A percentile compares a stretch with the other conserved stretches of the same genome.
Evolutionary conservation across 2,797 vertebrate species (phyloP).

Genomic region (Pampus argenteus): DNA sequence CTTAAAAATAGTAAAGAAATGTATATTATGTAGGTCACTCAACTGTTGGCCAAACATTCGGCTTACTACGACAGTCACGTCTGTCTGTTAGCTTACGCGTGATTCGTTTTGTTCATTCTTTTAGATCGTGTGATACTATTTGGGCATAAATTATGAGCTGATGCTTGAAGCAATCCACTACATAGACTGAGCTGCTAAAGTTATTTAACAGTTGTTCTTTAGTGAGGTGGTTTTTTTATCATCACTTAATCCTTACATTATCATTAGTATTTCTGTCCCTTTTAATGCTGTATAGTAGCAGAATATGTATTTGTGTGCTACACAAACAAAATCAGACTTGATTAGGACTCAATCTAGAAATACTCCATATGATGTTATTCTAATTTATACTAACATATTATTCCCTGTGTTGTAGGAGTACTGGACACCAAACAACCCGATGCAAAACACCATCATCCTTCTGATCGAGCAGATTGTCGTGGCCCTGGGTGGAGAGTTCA

Average conservation of each 20-base stretch:
- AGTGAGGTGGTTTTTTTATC: neutral
- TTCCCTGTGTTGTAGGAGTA: constrained; percentile 88
- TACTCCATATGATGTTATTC: neutral
- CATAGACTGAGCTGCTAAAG: neutral
- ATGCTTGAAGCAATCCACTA: neutral
- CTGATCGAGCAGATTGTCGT: constrained; percentile 98
- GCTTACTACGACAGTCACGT: constrained; percentile 1
- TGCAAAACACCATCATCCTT: constrained; percentile 99
- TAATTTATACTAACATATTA: constrained; percentile 1
- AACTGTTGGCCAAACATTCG: neutral
- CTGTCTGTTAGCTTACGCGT: constrained; percentile 6
- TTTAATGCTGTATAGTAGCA: neutral
- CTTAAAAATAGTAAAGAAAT: constrained; percentile 37
- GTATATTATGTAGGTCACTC: constrained; percentile 51
- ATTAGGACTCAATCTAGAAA: neutral
- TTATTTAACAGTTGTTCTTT: neutral
- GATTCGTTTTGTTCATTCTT: neutral
- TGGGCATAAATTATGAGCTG: neutral
- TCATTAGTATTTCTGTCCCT: neutral
- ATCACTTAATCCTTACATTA: too few species aligned
- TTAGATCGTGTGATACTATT: constrained; percentile 8
- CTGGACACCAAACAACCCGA: constrained; percentile 99
- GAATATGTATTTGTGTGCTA: neutral
- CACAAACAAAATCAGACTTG: neutral
- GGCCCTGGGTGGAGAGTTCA: constrained; percentile 97